Evolutionary conservation across 64 coral and sea anemone genomes (phyloP).

Genomic region (Porites lutea): DNA sequence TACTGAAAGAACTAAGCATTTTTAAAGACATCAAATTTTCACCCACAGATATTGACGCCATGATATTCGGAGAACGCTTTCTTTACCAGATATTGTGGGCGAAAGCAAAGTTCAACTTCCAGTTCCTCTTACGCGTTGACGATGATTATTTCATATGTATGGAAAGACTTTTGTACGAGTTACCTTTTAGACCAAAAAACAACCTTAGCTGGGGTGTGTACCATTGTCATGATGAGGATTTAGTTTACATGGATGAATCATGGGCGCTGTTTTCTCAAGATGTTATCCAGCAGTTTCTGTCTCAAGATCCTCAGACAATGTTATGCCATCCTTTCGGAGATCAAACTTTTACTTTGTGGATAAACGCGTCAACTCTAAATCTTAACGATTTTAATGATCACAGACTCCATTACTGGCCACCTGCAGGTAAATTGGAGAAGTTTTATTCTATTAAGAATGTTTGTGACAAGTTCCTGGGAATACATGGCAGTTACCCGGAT

Average conservation of each 20-base stretch:
- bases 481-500: too few relatives aligned
- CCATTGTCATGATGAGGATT: constrained; percentile 12
- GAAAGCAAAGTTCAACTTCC: constrained; percentile 30
- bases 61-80: constrained; percentile 19
- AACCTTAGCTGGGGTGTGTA: constrained; percentile 49
- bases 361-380: not conserved
- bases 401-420: too few relatives aligned
- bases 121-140: constrained; percentile 49
- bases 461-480: too few relatives aligned
- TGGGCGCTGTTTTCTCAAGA: constrained; percentile 37
- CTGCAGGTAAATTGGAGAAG: too few relatives aligned
- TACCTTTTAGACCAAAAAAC: constrained; percentile 10
- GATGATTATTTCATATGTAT: constrained; percentile 74
- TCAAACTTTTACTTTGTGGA: constrained; percentile 52
- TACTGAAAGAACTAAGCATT: not conserved
- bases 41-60: not conserved
- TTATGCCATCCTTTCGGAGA: constrained; percentile 60
- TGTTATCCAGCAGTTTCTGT: constrained; percentile 27
- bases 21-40: not conserved
- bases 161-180: constrained; percentile 34
- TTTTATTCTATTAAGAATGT: too few relatives aligned
- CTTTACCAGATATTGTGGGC: constrained; percentile 64
- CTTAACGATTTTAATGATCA: too few relatives aligned
- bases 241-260: constrained; percentile 46
- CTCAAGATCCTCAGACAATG: constrained; percentile 4